Conservation (phyloP, 2,888 invertebrate genomes). For the Cremastobaeus sp. region DNA sequence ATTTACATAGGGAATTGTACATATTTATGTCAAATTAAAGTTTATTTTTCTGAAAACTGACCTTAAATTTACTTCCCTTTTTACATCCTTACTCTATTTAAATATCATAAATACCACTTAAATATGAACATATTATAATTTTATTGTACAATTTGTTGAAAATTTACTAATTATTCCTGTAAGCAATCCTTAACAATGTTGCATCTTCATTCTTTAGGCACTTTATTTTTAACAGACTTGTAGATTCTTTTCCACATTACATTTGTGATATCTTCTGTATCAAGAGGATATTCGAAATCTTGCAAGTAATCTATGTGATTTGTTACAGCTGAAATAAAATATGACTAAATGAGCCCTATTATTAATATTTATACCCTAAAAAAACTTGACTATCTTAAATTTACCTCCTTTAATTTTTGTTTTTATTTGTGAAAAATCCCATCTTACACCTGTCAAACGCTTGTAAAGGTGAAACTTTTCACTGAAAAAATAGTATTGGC, state of each 20-base stretch:
- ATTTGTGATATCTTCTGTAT: neutral
- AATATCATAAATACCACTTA: too few relatives aligned
- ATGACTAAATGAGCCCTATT: neutral
- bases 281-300: neutral
- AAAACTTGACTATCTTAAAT: neutral
- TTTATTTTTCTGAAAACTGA: too few relatives aligned
- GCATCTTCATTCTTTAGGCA: neutral
- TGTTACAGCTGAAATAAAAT: neutral
- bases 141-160: too few relatives aligned
- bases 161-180: neutral
- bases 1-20: neutral
- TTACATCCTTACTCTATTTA: too few relatives aligned
- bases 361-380: neutral
- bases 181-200: neutral
- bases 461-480: too few relatives aligned
- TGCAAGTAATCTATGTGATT: neutral
- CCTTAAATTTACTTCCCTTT: too few relatives aligned
- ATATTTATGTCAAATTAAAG: too few relatives aligned
- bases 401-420: too few relatives aligned
- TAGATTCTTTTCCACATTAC: neutral
- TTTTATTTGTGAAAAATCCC: too few relatives aligned
- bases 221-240: neutral
- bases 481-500: too few relatives aligned
- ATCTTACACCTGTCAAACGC: too few relatives aligned
- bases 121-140: too few relatives aligned